Percentiles rank a stretch among this genome's conserved stretches.
Conservation (phyloP, 2,797 vertebrate genomes). For the Oryzias sinensis region DNA sequence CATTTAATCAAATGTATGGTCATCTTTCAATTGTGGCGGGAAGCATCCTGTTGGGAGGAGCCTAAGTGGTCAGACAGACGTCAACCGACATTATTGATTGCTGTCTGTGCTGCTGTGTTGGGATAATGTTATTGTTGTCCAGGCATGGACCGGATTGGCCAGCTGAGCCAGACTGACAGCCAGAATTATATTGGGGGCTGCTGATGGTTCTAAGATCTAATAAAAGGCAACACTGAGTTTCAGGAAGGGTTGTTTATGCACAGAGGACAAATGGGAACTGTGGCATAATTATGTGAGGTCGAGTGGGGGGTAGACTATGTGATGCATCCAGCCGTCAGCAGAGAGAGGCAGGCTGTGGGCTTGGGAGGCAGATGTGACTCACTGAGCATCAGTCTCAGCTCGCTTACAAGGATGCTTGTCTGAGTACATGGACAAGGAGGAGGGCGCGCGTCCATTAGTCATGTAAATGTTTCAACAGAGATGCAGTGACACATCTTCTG, state of each 20-base stretch:
- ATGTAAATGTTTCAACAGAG: constrained; percentile 18
- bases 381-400: constrained; percentile 73
- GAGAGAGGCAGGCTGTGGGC: constrained; percentile 32
- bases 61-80: constrained; percentile 69
- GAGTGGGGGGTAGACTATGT: constrained; percentile 21
- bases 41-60: constrained; percentile 65
- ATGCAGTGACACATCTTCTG: constrained; percentile 9
- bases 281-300: constrained; percentile 53
- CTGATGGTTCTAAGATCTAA: constrained; percentile 76
- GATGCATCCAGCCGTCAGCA: constrained; percentile 46
- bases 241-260: constrained; percentile 70
- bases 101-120: constrained; percentile 66
- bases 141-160: constrained; percentile 58
- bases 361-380: constrained; percentile 68
- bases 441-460: constrained; percentile 45
- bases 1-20: constrained; percentile 51
- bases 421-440: constrained; percentile 68
- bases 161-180: constrained; percentile 55
- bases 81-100: constrained; percentile 69
- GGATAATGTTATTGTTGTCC: constrained; percentile 73
- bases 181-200: constrained; percentile 62
- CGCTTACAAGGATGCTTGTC: constrained; percentile 77
- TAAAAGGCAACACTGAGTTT: constrained; percentile 67
- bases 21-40: constrained; percentile 61
- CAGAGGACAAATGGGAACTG: constrained; percentile 64